These are phyloP conservation scores for Drymonia ruficornis DNA, from an alignment of 2,888 invertebrate genomes.

Conservation along the genomic window DNA sequence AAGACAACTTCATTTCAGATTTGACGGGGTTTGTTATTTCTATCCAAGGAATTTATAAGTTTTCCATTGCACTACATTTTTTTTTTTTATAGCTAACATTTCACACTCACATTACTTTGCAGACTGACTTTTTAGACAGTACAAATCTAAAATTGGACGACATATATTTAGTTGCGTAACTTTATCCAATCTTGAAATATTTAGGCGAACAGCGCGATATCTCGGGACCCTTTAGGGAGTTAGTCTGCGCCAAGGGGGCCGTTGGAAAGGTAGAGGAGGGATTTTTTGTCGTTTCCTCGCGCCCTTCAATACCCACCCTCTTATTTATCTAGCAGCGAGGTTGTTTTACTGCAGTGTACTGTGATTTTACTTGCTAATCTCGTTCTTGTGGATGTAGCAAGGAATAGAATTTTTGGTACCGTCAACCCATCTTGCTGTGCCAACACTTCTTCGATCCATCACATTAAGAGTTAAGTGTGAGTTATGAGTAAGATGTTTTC, in stretches of 20 bases:
- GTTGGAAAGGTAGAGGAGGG: slow-evolving; percentile 31
- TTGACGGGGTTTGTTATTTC: too few species aligned
- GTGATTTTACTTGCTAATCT: slow-evolving; percentile 41
- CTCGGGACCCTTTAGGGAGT: slow-evolving; percentile 24
- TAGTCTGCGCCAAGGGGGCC: slow-evolving; percentile 19
- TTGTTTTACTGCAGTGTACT: slow-evolving; percentile 28
- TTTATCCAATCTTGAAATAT: slow-evolving; percentile 28
- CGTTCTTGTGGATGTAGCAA: slow-evolving; percentile 13
- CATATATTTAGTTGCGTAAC: slow-evolving; percentile 24
- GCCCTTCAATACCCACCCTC: slow-evolving; percentile 25
- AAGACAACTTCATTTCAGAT: too few species aligned
- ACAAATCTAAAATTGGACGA: background rate
- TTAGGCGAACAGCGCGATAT: slow-evolving; percentile 36
- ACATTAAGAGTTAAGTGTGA: too few species aligned
- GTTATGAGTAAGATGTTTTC: too few species aligned
- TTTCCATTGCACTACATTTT: background rate
- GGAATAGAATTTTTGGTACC: background rate
- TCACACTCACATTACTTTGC: background rate
- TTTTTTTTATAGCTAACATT: background rate
- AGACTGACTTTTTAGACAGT: too few species aligned
- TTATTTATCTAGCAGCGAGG: slow-evolving; percentile 32
- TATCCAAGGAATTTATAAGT: too few species aligned
- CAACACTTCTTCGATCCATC: too few species aligned
- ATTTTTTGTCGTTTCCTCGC: slow-evolving; percentile 45
- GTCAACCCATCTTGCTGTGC: too few species aligned